These are phyloP conservation scores for Eupeodes latifasciatus DNA, from an alignment of 2,888 invertebrate genomes.

Conservation along the genomic window DNA sequence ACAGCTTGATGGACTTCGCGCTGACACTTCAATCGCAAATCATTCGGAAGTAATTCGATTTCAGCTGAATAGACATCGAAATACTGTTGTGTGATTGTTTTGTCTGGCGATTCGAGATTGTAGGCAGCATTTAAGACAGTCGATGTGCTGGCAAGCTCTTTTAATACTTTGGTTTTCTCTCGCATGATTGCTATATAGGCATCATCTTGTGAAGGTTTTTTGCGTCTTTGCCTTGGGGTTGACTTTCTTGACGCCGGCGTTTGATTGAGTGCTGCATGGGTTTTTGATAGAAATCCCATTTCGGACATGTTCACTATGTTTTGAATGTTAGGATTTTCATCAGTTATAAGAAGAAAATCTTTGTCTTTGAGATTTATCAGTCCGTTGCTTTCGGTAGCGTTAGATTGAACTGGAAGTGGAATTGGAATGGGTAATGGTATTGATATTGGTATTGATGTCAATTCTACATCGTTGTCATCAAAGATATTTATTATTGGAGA, in stretches of 20 bases:
- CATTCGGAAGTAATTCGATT: conserved; percentile 21
- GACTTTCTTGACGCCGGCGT: conserved; percentile 37
- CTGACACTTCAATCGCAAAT: conserved; percentile 20
- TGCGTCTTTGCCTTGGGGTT: background rate
- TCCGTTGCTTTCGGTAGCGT: background rate
- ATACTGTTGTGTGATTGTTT: conserved; percentile 20
- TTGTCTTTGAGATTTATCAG: background rate
- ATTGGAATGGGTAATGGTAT: too few relatives aligned
- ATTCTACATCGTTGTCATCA: background rate
- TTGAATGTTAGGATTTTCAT: background rate
- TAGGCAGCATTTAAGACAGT: conserved; percentile 28
- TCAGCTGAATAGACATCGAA: conserved; percentile 36
- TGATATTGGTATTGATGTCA: background rate
- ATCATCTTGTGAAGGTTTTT: background rate
- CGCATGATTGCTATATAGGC: conserved; percentile 20
- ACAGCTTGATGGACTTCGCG: conserved; percentile 35
- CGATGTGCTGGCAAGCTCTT: conserved; percentile 17
- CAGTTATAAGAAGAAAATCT: background rate
- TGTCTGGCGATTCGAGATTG: conserved; percentile 15
- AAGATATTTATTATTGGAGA: conserved; percentile 1
- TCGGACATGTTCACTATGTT: background rate
- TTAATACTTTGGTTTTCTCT: conserved; percentile 18
- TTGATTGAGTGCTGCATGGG: background rate
- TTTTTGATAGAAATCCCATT: background rate
- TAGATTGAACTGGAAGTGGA: background rate